phyloP scores from a whole-genome alignment of 2,113 vertebrate genomes.

The Varanus salvator region DNA sequence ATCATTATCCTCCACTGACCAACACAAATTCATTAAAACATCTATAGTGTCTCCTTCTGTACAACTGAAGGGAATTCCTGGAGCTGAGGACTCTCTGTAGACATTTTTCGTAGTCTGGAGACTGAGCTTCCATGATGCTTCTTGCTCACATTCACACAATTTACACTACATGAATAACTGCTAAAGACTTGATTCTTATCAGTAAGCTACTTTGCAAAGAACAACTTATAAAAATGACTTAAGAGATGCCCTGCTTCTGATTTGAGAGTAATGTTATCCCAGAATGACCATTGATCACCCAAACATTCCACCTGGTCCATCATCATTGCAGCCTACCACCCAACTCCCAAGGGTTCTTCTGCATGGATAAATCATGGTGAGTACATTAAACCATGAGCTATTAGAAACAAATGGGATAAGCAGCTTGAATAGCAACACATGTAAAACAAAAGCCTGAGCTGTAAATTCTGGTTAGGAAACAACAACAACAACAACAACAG shows the following conservation, averaged over 20 bases:
- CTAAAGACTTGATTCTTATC: not conserved
- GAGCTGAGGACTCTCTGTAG: too few species aligned
- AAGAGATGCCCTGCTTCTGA: not conserved
- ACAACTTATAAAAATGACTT: not conserved
- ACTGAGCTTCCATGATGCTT: not conserved
- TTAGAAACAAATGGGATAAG: constrained; percentile 33
- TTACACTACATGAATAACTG: not conserved
- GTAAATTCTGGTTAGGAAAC: constrained; percentile 13
- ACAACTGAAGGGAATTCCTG: too few species aligned
- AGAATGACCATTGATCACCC: not conserved
- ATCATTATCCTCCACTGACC: too few species aligned
- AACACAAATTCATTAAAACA: too few species aligned
- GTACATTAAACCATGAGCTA: constrained; percentile 24
- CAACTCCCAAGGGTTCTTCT: not conserved
- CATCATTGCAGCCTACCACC: not conserved
- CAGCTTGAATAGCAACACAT: constrained; percentile 45
- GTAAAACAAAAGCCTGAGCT: constrained; percentile 1
- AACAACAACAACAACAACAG: constrained; percentile 17
- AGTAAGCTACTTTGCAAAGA: not conserved
- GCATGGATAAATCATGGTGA: not conserved
- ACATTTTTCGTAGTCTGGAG: too few species aligned
- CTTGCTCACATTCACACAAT: not conserved
- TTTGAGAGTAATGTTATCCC: not conserved
- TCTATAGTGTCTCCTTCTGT: too few species aligned
- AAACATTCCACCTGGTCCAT: not conserved